Percentiles rank a stretch among this genome's conserved stretches.
Conservation (phyloP, 2,113 vertebrate species). For the Scomber japonicus region DNA sequence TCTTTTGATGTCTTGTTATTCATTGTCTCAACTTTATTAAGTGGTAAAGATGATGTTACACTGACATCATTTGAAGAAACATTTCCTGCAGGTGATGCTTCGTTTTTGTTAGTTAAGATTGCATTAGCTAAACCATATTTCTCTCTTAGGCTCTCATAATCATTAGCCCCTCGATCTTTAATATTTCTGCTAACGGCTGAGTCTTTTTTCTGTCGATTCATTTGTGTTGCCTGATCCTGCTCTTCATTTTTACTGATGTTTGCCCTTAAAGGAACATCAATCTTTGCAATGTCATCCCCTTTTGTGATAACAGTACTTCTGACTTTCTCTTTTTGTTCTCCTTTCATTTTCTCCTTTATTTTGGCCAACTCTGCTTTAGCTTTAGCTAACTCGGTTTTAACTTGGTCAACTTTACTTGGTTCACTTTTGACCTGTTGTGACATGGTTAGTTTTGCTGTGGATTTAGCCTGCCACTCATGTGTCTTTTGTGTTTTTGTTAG, state of each 20-base stretch:
- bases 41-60: conserved; percentile 21
- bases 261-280: background rate
- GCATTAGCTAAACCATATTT: conserved; percentile 67
- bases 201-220: conserved; percentile 30
- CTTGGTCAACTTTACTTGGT: conserved; percentile 66
- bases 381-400: conserved; percentile 75
- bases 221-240: conserved; percentile 23
- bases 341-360: conserved; percentile 78
- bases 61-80: conserved; percentile 26
- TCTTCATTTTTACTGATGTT: conserved; percentile 43
- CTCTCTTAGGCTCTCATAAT: conserved; percentile 59
- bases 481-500: conserved; percentile 40
- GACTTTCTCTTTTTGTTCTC: conserved; percentile 57
- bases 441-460: conserved; percentile 24
- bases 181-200: background rate
- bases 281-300: conserved; percentile 28
- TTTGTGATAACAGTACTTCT: conserved; percentile 16
- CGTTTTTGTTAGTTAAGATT: conserved; percentile 46
- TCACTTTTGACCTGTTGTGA: conserved; percentile 49
- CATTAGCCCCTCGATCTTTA: conserved; percentile 20
- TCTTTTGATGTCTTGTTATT: conserved; percentile 34
- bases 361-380: conserved; percentile 75
- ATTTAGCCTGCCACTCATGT: conserved; percentile 44
- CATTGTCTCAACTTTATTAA: conserved; percentile 19
- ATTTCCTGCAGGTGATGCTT: conserved; percentile 40